Conservation (phyloP, 2,113 vertebrate species). For the Festucalex cinctus region DNA sequence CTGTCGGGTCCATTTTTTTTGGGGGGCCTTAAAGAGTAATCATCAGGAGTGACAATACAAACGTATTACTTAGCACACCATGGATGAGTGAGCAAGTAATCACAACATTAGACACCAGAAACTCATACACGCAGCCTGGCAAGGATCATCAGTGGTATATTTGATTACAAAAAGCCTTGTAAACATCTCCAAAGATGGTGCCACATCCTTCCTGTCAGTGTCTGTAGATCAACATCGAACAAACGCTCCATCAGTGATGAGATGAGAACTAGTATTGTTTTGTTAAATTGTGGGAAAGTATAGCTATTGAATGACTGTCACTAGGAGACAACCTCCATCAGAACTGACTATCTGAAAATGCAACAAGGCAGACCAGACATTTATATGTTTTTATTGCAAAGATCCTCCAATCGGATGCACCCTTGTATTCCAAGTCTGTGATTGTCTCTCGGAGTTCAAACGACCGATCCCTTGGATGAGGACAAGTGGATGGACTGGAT, state of each 20-base stretch:
- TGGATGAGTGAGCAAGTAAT: conserved; percentile 22
- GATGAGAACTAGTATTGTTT: too few species aligned
- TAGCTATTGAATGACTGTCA: too few species aligned
- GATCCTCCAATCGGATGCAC: background rate
- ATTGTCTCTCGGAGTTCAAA: conserved; percentile 72
- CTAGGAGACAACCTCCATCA: too few species aligned
- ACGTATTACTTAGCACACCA: conserved; percentile 19
- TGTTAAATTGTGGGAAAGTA: too few species aligned
- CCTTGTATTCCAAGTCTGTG: background rate
- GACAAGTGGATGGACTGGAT: conserved; percentile 98
- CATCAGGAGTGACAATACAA: conserved; percentile 13
- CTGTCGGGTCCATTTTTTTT: conserved; percentile 24
- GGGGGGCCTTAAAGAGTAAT: conserved; percentile 42
- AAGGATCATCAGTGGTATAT: conserved; percentile 40
- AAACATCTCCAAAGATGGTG: conserved; percentile 12
- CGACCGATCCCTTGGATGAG: conserved; percentile 94
- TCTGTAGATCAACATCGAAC: background rate
- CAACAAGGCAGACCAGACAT: conserved; percentile 23
- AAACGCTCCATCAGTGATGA: background rate
- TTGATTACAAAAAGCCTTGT: conserved; percentile 20
- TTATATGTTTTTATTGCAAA: background rate
- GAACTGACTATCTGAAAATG: too few species aligned
- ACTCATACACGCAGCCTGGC: conserved; percentile 19
- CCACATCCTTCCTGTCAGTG: background rate
- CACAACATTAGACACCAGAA: conserved; percentile 20